Conservation (phyloP, 2,113 vertebrate genomes). For the Gallinago paraguaiae region DNA sequence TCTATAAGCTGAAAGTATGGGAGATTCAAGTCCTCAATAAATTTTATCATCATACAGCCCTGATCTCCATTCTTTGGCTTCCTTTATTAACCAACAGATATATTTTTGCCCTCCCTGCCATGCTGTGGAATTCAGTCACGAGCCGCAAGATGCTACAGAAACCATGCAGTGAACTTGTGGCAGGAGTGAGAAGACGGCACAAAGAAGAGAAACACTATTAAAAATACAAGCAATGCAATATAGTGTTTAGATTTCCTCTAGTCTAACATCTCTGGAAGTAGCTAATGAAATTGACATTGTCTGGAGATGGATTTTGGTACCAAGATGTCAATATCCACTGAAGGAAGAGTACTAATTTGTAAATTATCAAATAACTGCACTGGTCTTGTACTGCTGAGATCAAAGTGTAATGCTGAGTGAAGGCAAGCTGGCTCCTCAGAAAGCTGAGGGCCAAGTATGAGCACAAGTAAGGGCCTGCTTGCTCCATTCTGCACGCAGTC, state of each 20-base stretch:
- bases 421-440: background rate
- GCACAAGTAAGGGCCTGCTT: background rate
- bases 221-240: background rate
- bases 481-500: background rate
- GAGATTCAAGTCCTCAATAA: background rate
- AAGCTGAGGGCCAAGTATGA: background rate
- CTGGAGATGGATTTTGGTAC: background rate
- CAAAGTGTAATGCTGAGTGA: background rate
- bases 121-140: background rate
- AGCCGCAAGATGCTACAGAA: background rate
- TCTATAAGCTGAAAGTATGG: background rate
- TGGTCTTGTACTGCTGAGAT: background rate
- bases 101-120: background rate
- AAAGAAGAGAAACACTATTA: background rate
- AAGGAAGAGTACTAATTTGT: background rate
- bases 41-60: background rate
- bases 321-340: background rate
- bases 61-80: background rate
- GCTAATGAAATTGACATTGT: fast-evolving
- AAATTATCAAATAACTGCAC: background rate
- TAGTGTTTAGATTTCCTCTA: background rate
- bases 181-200: background rate
- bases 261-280: background rate
- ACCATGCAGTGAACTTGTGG: background rate
- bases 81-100: background rate